Base-by-base conservation (phyloP, 2,888 invertebrate genomes). In the Cistogaster globosa region DNA sequence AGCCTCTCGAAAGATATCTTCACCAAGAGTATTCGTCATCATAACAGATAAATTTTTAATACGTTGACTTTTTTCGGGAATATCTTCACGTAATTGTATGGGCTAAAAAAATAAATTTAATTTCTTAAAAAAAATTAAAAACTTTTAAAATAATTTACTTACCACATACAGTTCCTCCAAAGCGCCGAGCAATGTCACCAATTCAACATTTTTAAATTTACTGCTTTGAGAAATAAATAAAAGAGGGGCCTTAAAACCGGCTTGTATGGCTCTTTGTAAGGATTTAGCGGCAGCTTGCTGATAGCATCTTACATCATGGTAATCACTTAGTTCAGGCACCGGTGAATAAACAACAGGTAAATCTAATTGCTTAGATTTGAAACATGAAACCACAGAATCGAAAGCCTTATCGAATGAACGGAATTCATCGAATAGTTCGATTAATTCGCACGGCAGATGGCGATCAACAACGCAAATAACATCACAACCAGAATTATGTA, bases 81-180 rank as follows among this genome's bases (percentile, higher is more conserved):
- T 93, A 89, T 94, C 94, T 93, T 98, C 97, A 67, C 97, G 94
- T 57, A 96, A 93, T 93, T 97, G 97, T 88, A 98, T 93, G 62
- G 97, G 97, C 97, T 97, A 32, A 26, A 84, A 1, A 84, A 1
- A 14, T 1, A 16, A 45, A 57, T 9, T 48, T 16, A 55, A 20
- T 20, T 18, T 63, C 36, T 0, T 6, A 7, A 5, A 32, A 32
- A 32, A 32, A 53, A 0, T 38, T 48, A 74, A 62, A 80, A 18
- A 45, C 11, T 45, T 48, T 51, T 2, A 63, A 20, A 42, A 11
- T 18, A 26, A 53, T 51, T 20, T 1, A 94, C 95, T 94, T 93
- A 97, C 98, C 90, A 97, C 95, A 93, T 99, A 98, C 18, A 98
- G 93, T 16, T 96, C 96, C 92, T 98, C 96, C 20, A 99, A 93